Evolutionary conservation across 2,888 invertebrate species (phyloP).

Genomic region (Drosophila maculinotata): DNA sequence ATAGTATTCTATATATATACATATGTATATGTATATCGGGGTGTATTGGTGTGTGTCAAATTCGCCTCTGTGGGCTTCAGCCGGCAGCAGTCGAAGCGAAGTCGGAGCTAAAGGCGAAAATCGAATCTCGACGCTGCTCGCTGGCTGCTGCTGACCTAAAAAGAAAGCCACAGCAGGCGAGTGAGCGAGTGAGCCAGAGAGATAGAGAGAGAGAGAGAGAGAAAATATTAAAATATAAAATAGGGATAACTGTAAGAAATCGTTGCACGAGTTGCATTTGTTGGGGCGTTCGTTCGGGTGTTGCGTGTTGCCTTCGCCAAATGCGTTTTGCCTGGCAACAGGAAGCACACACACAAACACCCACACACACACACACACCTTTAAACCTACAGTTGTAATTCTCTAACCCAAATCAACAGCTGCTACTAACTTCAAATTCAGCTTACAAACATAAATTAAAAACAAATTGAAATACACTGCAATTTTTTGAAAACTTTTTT

Average conservation of each 20-base stretch:
- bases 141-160: conserved; percentile 50
- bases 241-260: conserved; percentile 36
- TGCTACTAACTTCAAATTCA: too few relatives aligned
- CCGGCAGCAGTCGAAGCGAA: conserved; percentile 41
- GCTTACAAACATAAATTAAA: too few relatives aligned
- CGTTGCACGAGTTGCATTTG: conserved; percentile 24
- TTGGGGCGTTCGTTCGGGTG: conserved; percentile 9
- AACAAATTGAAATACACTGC: too few relatives aligned
- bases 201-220: too few relatives aligned
- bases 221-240: too few relatives aligned
- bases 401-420: too few relatives aligned
- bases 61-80: conserved; percentile 6
- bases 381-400: too few relatives aligned
- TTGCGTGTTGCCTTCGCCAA: conserved; percentile 16
- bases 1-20: neutral
- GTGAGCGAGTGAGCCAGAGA: too few relatives aligned
- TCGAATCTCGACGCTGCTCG: conserved; percentile 38
- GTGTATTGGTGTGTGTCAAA: conserved; percentile 5
- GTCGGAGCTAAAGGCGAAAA: conserved; percentile 45
- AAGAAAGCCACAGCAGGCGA: conserved; percentile 26
- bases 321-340: conserved; percentile 41
- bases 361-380: conserved; percentile 2
- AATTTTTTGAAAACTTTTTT: too few relatives aligned
- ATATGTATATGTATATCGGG: neutral
- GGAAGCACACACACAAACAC: conserved; percentile 18